phyloP scores from a whole-genome alignment of 2,797 vertebrate genomes.

The Chrysocyon brachyurus region DNA sequence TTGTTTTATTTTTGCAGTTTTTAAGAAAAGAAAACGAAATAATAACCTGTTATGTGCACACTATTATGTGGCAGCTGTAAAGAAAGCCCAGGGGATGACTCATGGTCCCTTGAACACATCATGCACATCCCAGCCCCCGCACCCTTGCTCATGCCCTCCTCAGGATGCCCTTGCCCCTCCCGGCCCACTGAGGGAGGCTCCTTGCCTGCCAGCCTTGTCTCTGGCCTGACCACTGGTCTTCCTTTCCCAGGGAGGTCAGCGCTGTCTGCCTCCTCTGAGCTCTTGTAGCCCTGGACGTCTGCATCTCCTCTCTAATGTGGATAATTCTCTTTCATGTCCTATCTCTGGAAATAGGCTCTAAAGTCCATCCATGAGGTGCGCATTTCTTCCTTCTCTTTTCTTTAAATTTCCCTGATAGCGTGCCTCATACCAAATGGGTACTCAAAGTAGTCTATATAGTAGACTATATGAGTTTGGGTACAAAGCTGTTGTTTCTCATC shows the following conservation, averaged over 20 bases:
- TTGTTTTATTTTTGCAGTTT: slow-evolving; percentile 58
- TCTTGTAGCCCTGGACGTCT: background rate
- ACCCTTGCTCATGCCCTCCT: background rate
- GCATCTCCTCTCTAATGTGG: background rate
- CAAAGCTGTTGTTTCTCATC: background rate
- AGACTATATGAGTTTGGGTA: background rate
- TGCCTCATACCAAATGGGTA: background rate
- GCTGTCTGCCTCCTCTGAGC: background rate
- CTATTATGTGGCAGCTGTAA: slow-evolving; percentile 65
- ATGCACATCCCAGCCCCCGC: background rate
- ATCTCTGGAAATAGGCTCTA: background rate
- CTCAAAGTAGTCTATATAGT: background rate
- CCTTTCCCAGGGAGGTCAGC: background rate
- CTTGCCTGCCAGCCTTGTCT: background rate
- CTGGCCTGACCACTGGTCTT: background rate
- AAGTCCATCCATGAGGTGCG: background rate
- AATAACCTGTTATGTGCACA: slow-evolving; percentile 62
- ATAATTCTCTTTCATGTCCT: background rate
- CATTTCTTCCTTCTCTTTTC: background rate
- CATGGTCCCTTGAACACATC: slow-evolving; percentile 49
- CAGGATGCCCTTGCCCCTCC: background rate
- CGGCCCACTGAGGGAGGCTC: background rate
- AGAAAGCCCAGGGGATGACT: slow-evolving; percentile 70
- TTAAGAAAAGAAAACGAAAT: slow-evolving; percentile 19
- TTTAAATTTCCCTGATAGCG: background rate